Percentiles rank a stretch among this genome's conserved stretches.
Evolutionary conservation across 30 jellyfish, hydroid and myxozoan genomes (phyloP).

Genomic region (Nemopilema nomurai): DNA sequence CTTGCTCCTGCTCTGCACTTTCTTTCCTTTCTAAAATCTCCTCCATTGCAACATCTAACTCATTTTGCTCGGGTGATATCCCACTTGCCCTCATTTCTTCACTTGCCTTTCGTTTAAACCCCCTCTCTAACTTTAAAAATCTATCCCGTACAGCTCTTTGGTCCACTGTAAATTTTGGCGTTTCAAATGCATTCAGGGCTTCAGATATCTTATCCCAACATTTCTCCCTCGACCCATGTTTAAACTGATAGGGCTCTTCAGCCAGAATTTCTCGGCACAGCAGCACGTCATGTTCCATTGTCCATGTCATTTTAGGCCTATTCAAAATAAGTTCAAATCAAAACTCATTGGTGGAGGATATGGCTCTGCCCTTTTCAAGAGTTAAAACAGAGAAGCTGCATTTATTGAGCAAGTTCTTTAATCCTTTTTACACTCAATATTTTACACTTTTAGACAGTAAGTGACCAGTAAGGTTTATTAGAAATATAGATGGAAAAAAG

Average conservation of each 20-base stretch:
- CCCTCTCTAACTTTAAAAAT: slow-evolving; percentile 11
- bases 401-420: neutral
- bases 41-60: slow-evolving; percentile 27
- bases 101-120: neutral
- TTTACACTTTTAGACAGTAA: too few species aligned
- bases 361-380: neutral
- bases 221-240: slow-evolving; percentile 40
- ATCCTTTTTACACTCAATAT: neutral
- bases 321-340: too few species aligned
- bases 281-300: slow-evolving; percentile 11
- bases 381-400: neutral
- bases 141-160: slow-evolving; percentile 30
- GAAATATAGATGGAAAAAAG: too few species aligned
- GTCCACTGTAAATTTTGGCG: slow-evolving; percentile 30
- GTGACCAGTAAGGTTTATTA: too few species aligned
- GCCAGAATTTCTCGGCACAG: slow-evolving; percentile 32
- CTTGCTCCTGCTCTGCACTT: slow-evolving; percentile 9
- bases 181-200: slow-evolving; percentile 5
- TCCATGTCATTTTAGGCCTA: slow-evolving; percentile 45
- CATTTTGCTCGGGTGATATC: slow-evolving; percentile 12
- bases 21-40: slow-evolving; percentile 19
- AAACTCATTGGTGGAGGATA: neutral
- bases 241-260: slow-evolving; percentile 28
- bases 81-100: slow-evolving; percentile 26
- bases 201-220: slow-evolving; percentile 16